These are phyloP conservation scores for Diplodus puntazzo DNA, from an alignment of 2,797 vertebrate genomes.

Conservation along the genomic window DNA sequence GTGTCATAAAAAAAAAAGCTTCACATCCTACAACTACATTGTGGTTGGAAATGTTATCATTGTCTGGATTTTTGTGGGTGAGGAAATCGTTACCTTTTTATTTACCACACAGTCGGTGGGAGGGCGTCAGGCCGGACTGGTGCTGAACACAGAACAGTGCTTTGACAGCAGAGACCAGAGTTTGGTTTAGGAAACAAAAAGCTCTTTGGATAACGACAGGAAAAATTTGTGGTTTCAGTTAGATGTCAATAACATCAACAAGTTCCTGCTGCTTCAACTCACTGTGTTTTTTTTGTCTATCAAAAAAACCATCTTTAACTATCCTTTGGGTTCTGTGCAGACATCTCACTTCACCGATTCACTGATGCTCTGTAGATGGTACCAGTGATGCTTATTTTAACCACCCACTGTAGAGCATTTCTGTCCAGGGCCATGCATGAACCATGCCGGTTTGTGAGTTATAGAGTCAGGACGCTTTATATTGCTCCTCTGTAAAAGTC, in stretches of 20 bases:
- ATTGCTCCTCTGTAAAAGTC: too few species aligned
- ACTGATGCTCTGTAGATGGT: too few species aligned
- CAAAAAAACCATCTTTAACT: too few species aligned
- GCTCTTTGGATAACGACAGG: background rate
- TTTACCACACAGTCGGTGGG: background rate
- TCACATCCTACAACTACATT: background rate
- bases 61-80: background rate
- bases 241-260: background rate
- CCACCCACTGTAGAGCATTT: too few species aligned
- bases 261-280: background rate
- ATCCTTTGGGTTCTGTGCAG: too few species aligned
- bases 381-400: too few species aligned
- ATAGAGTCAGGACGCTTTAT: too few species aligned
- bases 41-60: background rate
- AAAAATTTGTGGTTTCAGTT: background rate
- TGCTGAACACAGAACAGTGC: background rate
- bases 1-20: background rate
- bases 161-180: background rate
- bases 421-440: too few species aligned
- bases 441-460: too few species aligned
- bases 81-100: background rate
- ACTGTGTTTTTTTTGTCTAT: too few species aligned
- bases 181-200: background rate
- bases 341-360: too few species aligned
- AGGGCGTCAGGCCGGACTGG: background rate